Percentiles rank a stretch among this genome's conserved stretches.
Evolutionary conservation across 2,113 vertebrate genomes (phyloP).

Genomic region (Cathartes aura): DNA sequence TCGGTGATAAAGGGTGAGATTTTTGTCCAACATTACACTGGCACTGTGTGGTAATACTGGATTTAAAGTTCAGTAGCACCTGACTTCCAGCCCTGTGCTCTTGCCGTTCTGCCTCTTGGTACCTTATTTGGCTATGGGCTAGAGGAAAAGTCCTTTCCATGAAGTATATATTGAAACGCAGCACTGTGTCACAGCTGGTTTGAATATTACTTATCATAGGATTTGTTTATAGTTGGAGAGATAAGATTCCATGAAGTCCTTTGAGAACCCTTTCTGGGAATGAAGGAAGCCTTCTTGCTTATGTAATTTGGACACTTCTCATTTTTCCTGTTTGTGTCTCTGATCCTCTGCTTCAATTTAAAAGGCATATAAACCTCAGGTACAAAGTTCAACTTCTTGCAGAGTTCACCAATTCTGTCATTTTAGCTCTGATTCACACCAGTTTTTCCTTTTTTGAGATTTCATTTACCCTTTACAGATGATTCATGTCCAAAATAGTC

Average conservation of each 20-base stretch:
- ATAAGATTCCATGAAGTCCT: neutral
- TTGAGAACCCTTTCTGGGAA: neutral
- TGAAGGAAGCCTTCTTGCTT: neutral
- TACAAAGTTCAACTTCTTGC: neutral
- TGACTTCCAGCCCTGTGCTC: neutral
- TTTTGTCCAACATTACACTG: neutral
- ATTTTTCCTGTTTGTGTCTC: constrained; percentile 1
- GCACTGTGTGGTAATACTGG: neutral
- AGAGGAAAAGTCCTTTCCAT: neutral
- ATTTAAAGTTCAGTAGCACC: neutral
- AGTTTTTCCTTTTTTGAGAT: neutral
- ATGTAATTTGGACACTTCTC: neutral
- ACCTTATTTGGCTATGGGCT: neutral
- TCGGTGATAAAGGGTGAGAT: neutral
- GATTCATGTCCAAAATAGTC: neutral
- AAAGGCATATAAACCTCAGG: neutral
- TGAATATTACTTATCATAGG: neutral
- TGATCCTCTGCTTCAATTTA: neutral
- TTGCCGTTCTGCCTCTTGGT: neutral
- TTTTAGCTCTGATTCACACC: neutral
- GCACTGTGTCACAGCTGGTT: neutral
- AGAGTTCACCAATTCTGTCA: neutral
- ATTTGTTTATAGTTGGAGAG: neutral
- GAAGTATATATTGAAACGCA: neutral
- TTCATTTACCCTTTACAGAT: neutral